Evolutionary conservation across 2,888 invertebrate species (phyloP).

Genomic region (Xestia sexstrigata): DNA sequence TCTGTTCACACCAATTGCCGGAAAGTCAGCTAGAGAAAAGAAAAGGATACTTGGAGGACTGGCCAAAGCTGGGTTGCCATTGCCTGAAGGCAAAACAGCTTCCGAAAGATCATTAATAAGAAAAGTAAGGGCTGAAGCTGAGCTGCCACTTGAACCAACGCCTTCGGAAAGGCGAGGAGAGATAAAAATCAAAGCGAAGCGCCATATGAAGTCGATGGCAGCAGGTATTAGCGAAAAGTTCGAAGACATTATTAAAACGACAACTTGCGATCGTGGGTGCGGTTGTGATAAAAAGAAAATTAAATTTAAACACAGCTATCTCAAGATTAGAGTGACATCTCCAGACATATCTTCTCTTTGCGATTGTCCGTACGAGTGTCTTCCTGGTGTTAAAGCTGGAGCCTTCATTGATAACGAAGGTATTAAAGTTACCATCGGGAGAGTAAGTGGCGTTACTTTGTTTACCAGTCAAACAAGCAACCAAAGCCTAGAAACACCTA

Average conservation of each 20-base stretch:
- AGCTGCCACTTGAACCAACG: slow-evolving; percentile 69
- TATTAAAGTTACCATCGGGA: slow-evolving; percentile 82
- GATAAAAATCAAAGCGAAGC: slow-evolving; percentile 65
- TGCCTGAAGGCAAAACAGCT: slow-evolving; percentile 75
- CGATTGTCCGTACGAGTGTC: slow-evolving; percentile 80
- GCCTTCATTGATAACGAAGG: slow-evolving; percentile 81
- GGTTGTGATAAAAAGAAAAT: slow-evolving; percentile 84
- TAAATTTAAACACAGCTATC: slow-evolving; percentile 83
- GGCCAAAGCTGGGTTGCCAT: slow-evolving; percentile 72
- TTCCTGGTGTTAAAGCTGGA: slow-evolving; percentile 79
- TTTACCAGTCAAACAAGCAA: slow-evolving; percentile 53
- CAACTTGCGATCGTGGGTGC: slow-evolving; percentile 80
- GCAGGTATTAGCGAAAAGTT: slow-evolving; percentile 68
- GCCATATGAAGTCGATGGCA: slow-evolving; percentile 53
- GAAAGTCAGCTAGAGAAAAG: slow-evolving; percentile 71
- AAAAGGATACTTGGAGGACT: slow-evolving; percentile 75
- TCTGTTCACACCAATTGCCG: slow-evolving; percentile 72
- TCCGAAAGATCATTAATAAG: slow-evolving; percentile 74
- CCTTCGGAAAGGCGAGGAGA: slow-evolving; percentile 72
- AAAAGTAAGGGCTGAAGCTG: slow-evolving; percentile 69
- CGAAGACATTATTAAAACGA: slow-evolving; percentile 79
- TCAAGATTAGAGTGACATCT: slow-evolving; percentile 82
- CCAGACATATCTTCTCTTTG: slow-evolving; percentile 82
- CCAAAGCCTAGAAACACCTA: slow-evolving; percentile 16
- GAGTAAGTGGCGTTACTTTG: slow-evolving; percentile 72